Evolutionary conservation across 2,797 vertebrate species (phyloP).

Genomic region (Fratercula arctica): DNA sequence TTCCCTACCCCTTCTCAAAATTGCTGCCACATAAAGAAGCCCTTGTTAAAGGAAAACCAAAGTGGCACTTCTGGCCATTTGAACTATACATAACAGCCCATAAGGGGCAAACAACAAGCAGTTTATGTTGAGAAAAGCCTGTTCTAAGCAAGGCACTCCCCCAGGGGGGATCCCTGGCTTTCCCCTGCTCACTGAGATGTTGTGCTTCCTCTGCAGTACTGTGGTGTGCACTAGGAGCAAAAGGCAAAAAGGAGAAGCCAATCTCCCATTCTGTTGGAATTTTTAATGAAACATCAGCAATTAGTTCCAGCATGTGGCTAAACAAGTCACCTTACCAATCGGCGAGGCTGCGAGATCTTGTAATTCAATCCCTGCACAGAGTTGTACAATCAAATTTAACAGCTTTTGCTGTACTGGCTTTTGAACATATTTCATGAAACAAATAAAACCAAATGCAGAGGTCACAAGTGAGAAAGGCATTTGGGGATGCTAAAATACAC

Average conservation of each 20-base stretch:
- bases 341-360: not conserved
- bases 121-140: not conserved
- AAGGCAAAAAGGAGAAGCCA: not conserved
- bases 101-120: conserved; percentile 16
- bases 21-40: conserved; percentile 36
- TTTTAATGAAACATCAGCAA: not conserved
- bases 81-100: not conserved
- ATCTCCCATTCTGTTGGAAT: not conserved
- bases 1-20: not conserved
- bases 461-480: not conserved
- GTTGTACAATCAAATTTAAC: not conserved
- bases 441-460: not conserved
- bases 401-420: not conserved
- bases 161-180: not conserved
- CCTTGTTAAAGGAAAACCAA: conserved; percentile 40
- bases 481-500: not conserved
- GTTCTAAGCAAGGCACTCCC: not conserved
- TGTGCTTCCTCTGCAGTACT: not conserved
- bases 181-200: not conserved
- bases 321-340: not conserved
- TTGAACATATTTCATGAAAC: not conserved
- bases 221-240: not conserved
- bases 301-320: not conserved
- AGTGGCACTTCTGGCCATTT: conserved; percentile 10
- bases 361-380: not conserved